Conservation (phyloP, 2,113 vertebrate species). For the Callipepla californica region DNA sequence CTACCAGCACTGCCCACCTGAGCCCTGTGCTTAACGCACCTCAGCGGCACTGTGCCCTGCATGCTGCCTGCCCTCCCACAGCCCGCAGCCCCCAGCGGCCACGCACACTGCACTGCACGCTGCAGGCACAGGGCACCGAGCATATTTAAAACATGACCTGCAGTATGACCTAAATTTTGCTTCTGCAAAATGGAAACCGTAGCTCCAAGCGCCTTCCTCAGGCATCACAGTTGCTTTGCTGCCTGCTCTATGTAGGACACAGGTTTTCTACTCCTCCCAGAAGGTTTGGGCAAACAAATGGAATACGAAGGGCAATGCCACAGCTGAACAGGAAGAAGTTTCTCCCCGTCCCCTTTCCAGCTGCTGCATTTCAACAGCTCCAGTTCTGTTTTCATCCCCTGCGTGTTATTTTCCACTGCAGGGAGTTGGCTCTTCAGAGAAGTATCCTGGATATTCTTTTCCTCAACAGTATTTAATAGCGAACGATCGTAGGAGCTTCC, state of each 20-base stretch:
- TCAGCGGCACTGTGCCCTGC: not conserved
- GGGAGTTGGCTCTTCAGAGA: not conserved
- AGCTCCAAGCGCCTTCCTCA: not conserved
- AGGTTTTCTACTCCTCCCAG: not conserved
- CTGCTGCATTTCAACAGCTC: accelerated
- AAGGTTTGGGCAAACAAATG: not conserved
- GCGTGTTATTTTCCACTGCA: accelerated
- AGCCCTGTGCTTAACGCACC: not conserved
- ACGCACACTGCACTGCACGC: not conserved
- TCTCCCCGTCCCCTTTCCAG: not conserved
- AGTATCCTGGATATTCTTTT: not conserved
- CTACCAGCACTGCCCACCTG: accelerated
- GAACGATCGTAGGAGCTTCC: not conserved
- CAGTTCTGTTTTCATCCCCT: not conserved
- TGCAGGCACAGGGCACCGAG: not conserved
- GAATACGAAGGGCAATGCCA: not conserved
- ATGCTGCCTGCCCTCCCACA: not conserved
- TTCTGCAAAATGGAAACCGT: not conserved
- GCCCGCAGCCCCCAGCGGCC: not conserved
- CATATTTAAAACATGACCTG: not conserved
- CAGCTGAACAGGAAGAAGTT: not conserved
- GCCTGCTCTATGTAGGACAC: not conserved
- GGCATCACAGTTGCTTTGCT: not conserved
- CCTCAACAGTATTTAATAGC: not conserved
- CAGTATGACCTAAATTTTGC: conserved; percentile 19